A percentile compares a stretch with the other conserved stretches of the same genome.
Evolutionary conservation across 2,888 invertebrate genomes (phyloP).

Genomic region (Suillia variegata): DNA sequence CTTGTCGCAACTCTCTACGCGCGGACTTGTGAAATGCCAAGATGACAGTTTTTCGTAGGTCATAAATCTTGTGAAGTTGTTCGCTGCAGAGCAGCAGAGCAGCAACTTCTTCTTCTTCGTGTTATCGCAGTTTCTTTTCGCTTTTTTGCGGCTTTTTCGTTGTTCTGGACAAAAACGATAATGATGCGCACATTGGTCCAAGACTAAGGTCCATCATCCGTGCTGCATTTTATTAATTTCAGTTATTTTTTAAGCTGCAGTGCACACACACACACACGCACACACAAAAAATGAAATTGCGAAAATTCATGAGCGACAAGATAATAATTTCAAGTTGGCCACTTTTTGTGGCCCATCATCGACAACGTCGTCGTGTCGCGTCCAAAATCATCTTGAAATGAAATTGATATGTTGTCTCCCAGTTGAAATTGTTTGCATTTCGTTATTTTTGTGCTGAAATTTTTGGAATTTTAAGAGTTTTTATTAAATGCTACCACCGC

Average conservation of each 20-base stretch:
- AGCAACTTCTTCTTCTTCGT: neutral
- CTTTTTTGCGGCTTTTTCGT: constrained; percentile 1
- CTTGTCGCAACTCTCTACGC: too few relatives aligned
- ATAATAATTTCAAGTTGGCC: constrained; percentile 21
- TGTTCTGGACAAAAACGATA: neutral
- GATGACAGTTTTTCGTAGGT: constrained; percentile 38
- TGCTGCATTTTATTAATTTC: constrained; percentile 10
- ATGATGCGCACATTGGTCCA: neutral
- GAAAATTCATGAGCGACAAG: constrained; percentile 27
- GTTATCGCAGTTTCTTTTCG: neutral
- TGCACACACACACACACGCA: too few relatives aligned
- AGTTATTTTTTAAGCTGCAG: neutral
- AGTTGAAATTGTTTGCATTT: neutral
- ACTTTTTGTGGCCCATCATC: neutral
- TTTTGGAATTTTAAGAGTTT: constrained; percentile 10
- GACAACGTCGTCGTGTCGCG: neutral
- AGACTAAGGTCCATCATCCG: neutral
- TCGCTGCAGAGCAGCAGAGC: neutral
- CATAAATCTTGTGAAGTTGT: constrained; percentile 32
- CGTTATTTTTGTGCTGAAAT: constrained; percentile 4
- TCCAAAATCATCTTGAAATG: constrained; percentile 9
- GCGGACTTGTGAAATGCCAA: constrained; percentile 25
- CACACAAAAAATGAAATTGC: constrained; percentile 2
- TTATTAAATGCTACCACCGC: neutral
- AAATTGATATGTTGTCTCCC: constrained; percentile 28